phyloP scores from a whole-genome alignment of 1,140 invertebrate species.

The honey bee (Apis mellifera) region DNA sequence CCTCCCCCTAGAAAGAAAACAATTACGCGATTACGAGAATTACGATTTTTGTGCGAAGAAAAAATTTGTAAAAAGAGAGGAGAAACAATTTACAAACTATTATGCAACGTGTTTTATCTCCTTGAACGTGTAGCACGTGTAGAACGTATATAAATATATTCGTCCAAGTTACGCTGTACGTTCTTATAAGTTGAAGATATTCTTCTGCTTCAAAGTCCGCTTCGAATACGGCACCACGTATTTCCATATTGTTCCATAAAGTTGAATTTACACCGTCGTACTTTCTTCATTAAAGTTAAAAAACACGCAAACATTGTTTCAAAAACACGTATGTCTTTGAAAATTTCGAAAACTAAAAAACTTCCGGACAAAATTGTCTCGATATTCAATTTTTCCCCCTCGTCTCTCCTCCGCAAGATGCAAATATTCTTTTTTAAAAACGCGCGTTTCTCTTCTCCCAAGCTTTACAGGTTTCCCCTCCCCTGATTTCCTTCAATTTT shows the following conservation, averaged over 20 bases:
- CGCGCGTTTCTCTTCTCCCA: too few species aligned
- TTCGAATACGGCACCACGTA: not conserved
- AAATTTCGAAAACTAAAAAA: not conserved
- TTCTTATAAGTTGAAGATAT: not conserved
- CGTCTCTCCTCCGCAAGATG: too few species aligned
- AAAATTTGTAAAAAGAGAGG: too few species aligned
- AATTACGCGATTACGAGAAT: too few species aligned
- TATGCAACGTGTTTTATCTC: not conserved
- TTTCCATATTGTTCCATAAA: not conserved
- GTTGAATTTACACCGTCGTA: not conserved
- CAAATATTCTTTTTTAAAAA: too few species aligned
- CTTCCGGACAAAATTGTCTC: too few species aligned
- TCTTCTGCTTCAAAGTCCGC: not conserved
- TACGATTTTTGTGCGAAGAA: too few species aligned
- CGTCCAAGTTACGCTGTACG: not conserved
- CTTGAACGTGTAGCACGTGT: not conserved
- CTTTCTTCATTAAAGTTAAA: not conserved
- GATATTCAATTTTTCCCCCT: not conserved
- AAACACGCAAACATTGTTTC: not conserved
- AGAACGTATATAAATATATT: not conserved
- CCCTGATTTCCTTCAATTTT: too few species aligned
- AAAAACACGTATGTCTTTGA: not conserved
- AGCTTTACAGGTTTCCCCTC: too few species aligned
- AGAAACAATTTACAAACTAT: not conserved
- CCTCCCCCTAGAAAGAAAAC: too few species aligned